Percentiles rank a stretch among this genome's conserved stretches.
phyloP scores from a whole-genome alignment of 2,113 vertebrate genomes.

The Pterophyllum scalare region DNA sequence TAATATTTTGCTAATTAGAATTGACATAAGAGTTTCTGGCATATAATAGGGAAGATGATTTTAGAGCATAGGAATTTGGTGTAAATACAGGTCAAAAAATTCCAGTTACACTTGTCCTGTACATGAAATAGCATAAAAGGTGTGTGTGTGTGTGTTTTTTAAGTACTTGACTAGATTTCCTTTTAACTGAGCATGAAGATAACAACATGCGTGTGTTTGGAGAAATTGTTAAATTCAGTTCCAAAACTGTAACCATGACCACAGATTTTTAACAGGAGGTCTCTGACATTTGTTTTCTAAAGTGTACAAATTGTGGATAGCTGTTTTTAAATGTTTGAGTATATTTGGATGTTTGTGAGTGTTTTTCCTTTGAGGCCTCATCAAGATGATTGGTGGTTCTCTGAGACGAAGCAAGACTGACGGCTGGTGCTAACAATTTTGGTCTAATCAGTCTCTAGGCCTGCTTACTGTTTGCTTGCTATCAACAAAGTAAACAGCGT shows the following conservation, averaged over 20 bases:
- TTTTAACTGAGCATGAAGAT: background rate
- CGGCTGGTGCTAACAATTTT: slow-evolving; percentile 61
- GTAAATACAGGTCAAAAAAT: background rate
- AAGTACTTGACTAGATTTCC: background rate
- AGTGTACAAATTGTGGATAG: background rate
- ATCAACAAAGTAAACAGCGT: slow-evolving; percentile 16
- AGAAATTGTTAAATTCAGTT: background rate
- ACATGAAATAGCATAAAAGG: background rate
- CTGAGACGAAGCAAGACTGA: slow-evolving; percentile 72
- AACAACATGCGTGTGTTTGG: background rate
- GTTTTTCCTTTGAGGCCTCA: slow-evolving; percentile 66
- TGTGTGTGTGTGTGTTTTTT: background rate
- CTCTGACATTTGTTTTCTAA: background rate
- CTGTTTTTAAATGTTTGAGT: background rate
- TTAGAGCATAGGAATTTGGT: background rate
- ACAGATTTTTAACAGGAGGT: background rate
- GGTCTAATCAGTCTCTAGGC: slow-evolving; percentile 44
- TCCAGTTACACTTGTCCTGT: background rate
- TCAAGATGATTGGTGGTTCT: slow-evolving; percentile 71
- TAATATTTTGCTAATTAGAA: background rate
- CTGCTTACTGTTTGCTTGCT: slow-evolving; percentile 33
- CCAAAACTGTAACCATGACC: background rate
- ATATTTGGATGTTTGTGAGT: slow-evolving; percentile 33
- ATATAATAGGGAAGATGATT: no score
- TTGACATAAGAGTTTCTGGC: background rate